Conservation (phyloP, 2,113 vertebrate species). For the Takifugu flavidus region DNA sequence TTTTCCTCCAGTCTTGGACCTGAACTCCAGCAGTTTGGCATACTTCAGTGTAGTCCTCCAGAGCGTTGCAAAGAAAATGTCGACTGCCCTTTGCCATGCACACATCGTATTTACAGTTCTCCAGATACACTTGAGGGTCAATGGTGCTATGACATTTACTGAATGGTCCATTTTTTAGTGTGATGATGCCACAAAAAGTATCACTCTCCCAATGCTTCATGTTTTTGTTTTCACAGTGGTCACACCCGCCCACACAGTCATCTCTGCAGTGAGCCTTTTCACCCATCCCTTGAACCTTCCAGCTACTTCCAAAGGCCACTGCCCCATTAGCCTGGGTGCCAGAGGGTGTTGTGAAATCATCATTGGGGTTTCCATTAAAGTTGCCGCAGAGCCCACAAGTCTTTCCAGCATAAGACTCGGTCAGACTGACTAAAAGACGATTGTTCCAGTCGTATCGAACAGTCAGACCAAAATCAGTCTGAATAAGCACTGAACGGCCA, state of each 20-base stretch:
- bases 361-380: slow-evolving; percentile 64
- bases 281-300: slow-evolving; percentile 61
- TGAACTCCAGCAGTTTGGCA: slow-evolving; percentile 67
- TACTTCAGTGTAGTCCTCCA: slow-evolving; percentile 64
- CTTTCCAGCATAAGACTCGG: slow-evolving; percentile 42
- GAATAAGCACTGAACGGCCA: slow-evolving; percentile 57
- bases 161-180: slow-evolving; percentile 52
- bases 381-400: slow-evolving; percentile 77
- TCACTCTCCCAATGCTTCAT: slow-evolving; percentile 30
- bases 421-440: slow-evolving; percentile 62
- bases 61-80: slow-evolving; percentile 56
- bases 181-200: slow-evolving; percentile 60
- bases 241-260: slow-evolving; percentile 39
- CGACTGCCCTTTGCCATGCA: slow-evolving; percentile 60
- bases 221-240: slow-evolving; percentile 25
- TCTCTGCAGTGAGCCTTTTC: slow-evolving; percentile 44
- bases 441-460: slow-evolving; percentile 75
- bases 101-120: slow-evolving; percentile 68
- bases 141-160: slow-evolving; percentile 59
- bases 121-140: slow-evolving; percentile 62
- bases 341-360: slow-evolving; percentile 60
- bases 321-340: slow-evolving; percentile 21
- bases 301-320: slow-evolving; percentile 63
- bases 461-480: slow-evolving; percentile 61
- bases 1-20: slow-evolving; percentile 71